phyloP scores from a whole-genome alignment of 1,140 invertebrate species.

The Chironomus striatipennis region DNA sequence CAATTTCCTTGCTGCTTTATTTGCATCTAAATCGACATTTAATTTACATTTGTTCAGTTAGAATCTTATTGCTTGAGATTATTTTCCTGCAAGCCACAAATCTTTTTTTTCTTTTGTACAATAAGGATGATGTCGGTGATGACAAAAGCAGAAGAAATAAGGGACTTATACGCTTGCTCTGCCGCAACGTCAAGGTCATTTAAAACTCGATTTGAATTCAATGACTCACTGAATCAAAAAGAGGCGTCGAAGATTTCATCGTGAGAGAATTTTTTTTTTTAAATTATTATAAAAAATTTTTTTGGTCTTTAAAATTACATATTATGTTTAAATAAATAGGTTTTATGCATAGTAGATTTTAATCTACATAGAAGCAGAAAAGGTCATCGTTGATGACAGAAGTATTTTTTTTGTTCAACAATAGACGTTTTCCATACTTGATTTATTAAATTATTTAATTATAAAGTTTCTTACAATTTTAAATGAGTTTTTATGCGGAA shows the following conservation, averaged over 20 bases:
- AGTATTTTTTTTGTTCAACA: neutral
- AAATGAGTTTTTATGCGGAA: no score
- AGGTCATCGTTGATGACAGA: neutral
- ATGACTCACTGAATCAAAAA: conserved; percentile 4
- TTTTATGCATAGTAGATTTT: neutral
- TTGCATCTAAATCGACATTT: neutral
- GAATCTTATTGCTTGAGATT: neutral
- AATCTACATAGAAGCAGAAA: conserved; percentile 8
- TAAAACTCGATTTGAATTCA: neutral
- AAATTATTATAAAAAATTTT: neutral
- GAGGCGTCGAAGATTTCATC: neutral
- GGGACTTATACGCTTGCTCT: neutral
- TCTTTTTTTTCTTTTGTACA: neutral
- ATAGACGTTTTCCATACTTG: neutral
- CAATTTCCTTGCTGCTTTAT: neutral
- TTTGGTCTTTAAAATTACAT: neutral
- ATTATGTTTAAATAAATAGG: no score
- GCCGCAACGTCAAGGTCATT: neutral
- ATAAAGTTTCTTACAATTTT: neutral
- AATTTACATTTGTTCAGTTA: neutral
- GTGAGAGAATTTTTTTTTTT: neutral
- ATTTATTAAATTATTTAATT: conserved; percentile 15
- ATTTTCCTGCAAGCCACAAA: neutral
- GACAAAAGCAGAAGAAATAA: neutral
- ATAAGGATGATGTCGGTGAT: neutral